phyloP scores from a whole-genome alignment of 2,113 vertebrate species.

The Forbesichthys papilliferus region DNA sequence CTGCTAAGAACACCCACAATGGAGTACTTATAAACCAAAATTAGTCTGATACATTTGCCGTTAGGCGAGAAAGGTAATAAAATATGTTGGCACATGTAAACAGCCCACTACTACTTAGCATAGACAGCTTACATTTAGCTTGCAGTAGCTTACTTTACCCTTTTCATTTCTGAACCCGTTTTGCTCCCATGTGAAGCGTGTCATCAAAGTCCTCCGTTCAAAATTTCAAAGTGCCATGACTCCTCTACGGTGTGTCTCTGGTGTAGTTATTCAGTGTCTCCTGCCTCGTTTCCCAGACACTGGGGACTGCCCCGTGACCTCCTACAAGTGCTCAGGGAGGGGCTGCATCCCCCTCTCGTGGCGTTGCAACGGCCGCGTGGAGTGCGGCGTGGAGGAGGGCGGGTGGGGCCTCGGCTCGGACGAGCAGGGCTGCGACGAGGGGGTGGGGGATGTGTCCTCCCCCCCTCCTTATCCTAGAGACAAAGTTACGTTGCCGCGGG shows the following conservation, averaged over 20 bases:
- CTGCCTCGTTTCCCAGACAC: conserved; percentile 43
- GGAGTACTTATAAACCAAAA: no score
- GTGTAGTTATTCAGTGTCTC: background rate
- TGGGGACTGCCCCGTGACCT: conserved; percentile 53
- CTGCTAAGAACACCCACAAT: no score
- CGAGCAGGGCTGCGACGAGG: conserved; percentile 60
- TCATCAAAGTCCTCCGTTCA: no score
- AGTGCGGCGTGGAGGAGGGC: conserved; percentile 74
- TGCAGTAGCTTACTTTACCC: no score
- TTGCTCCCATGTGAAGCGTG: no score
- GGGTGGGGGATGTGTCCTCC: background rate
- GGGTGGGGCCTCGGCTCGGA: conserved; percentile 65
- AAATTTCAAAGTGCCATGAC: no score
- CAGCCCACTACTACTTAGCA: no score
- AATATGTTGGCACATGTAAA: no score
- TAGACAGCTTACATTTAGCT: no score
- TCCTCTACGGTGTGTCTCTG: background rate
- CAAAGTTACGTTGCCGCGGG: background rate
- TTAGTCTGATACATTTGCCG: no score
- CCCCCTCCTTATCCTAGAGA: background rate
- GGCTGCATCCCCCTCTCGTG: conserved; percentile 76
- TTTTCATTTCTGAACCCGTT: no score
- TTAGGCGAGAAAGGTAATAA: no score
- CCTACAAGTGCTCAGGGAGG: conserved; percentile 60
- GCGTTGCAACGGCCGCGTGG: conserved; percentile 80